Conservation (phyloP, 1,140 invertebrate species). For the Eufriesea mexicana region DNA sequence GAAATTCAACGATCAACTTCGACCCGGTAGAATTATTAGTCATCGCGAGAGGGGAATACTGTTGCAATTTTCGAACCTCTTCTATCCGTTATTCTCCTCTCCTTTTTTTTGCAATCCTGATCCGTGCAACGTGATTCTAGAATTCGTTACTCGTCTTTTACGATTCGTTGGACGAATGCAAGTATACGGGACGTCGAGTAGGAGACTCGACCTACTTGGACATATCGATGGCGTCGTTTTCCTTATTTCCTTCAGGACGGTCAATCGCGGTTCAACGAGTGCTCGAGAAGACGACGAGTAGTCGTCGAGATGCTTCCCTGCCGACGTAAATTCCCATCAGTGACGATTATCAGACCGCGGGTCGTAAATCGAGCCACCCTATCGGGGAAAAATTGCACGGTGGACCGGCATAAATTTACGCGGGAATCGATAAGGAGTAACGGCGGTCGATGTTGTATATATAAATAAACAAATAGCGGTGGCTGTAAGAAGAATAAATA, state of each 20-base stretch:
- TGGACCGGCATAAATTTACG: too few species aligned
- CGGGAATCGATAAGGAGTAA: too few species aligned
- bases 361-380: too few species aligned
- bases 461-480: too few species aligned
- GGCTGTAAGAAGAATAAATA: too few species aligned
- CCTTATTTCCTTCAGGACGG: constrained; percentile 16
- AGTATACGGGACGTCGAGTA: background rate
- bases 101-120: background rate
- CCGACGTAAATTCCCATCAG: too few species aligned
- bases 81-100: background rate
- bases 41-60: background rate
- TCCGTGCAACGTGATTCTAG: too few species aligned
- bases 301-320: background rate
- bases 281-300: background rate
- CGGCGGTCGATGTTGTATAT: too few species aligned
- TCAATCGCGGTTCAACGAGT: constrained; percentile 26
- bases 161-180: background rate
- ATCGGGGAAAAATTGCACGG: too few species aligned
- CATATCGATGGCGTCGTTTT: constrained; percentile 20
- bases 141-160: constrained; percentile 14
- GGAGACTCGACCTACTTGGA: constrained; percentile 30
- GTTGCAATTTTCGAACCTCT: background rate
- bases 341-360: too few species aligned
- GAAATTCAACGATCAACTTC: background rate
- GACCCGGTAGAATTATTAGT: background rate